Evolutionary conservation across 2,797 vertebrate species (phyloP).

Genomic region (Labroides dimidiatus): DNA sequence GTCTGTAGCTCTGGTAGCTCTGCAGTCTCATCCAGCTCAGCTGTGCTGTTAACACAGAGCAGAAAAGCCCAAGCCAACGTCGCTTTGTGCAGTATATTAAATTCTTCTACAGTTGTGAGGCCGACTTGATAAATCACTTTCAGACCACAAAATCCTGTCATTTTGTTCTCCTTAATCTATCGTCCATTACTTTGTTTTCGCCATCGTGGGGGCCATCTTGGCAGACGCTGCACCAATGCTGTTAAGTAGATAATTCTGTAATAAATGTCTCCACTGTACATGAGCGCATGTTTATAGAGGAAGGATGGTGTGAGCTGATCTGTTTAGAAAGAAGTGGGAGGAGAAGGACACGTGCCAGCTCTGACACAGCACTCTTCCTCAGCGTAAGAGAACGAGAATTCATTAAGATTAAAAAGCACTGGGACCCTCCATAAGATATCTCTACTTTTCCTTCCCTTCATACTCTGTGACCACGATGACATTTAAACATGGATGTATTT

Average conservation of each 20-base stretch:
- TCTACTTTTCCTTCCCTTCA: constrained; percentile 24
- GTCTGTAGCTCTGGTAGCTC: constrained; percentile 8
- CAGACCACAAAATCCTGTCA: not conserved
- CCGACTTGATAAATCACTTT: constrained; percentile 5
- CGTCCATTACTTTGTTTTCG: not conserved
- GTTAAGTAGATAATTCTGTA: constrained; percentile 26
- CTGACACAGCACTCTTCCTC: constrained; percentile 74
- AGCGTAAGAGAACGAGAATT: constrained; percentile 42
- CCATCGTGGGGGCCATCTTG: not conserved
- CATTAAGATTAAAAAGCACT: constrained; percentile 32
- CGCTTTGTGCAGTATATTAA: not conserved
- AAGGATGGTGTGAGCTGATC: constrained; percentile 33
- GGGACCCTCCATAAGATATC: constrained; percentile 28
- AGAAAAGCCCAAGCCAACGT: not conserved
- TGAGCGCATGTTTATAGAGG: constrained; percentile 19
- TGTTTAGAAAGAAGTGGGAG: constrained; percentile 44
- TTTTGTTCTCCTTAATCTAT: not conserved
- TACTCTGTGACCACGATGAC: constrained; percentile 46
- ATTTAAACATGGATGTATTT: constrained; percentile 33
- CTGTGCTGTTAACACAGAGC: not conserved
- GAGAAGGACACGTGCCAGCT: constrained; percentile 58
- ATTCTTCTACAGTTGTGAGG: not conserved
- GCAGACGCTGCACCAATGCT: not conserved
- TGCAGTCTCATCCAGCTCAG: constrained; percentile 18
- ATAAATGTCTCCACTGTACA: constrained; percentile 27